phyloP scores from a whole-genome alignment of 2,113 vertebrate species.

The Melanerpes aurifrons region DNA sequence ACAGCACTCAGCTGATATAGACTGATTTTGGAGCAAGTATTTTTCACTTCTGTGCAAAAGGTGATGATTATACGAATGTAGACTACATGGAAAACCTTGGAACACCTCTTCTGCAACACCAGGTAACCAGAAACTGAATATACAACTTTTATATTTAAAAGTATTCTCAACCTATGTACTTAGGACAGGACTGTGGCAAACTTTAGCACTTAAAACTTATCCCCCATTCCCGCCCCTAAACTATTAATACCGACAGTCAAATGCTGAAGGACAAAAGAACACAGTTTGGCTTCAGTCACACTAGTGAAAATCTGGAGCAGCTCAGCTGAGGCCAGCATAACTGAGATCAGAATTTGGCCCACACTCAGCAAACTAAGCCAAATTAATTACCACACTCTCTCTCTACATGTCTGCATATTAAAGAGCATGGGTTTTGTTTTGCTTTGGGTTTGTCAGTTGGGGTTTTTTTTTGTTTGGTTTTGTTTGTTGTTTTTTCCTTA shows the following conservation, averaged over 20 bases:
- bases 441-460: not conserved
- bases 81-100: not conserved
- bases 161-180: not conserved
- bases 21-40: not conserved
- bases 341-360: constrained; percentile 68
- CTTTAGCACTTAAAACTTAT: not conserved
- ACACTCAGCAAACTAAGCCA: constrained; percentile 62
- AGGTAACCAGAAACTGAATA: not conserved
- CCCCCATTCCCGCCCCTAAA: not conserved
- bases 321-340: constrained; percentile 36
- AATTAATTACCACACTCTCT: constrained; percentile 72
- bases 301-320: constrained; percentile 53
- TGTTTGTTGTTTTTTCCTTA: not conserved
- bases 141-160: not conserved
- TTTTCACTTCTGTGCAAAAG: not conserved
- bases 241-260: constrained; percentile 36
- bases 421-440: constrained; percentile 50
- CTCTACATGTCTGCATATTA: constrained; percentile 73
- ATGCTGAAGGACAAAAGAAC: constrained; percentile 38
- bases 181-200: not conserved
- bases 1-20: rapidly evolving
- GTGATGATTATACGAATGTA: not conserved
- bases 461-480: not conserved
- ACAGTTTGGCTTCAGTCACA: constrained; percentile 10
- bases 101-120: not conserved